A percentile compares a stretch with the other conserved stretches of the same genome.
Evolutionary conservation across 2,797 vertebrate genomes (phyloP).

Genomic region (Sebastes aleutianus): DNA sequence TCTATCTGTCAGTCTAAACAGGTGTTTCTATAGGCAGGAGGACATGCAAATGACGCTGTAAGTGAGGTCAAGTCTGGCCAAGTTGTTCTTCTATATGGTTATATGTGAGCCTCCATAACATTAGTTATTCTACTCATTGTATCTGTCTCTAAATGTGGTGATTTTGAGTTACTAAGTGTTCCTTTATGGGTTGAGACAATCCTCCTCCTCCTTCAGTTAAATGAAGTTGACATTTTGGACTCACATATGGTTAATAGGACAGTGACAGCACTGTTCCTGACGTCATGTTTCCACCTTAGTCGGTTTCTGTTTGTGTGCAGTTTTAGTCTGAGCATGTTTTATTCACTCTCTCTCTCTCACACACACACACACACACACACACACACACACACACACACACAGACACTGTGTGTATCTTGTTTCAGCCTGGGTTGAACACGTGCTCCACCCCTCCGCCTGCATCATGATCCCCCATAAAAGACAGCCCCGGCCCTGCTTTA

Average conservation of each 20-base stretch:
- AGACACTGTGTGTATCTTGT: background rate
- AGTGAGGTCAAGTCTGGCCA: background rate
- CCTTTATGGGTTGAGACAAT: background rate
- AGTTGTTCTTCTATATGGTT: background rate
- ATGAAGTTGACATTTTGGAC: background rate
- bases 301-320: background rate
- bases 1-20: background rate
- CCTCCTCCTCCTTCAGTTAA: background rate
- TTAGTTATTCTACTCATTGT: background rate
- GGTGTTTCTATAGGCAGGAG: background rate
- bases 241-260: background rate
- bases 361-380: background rate
- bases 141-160: background rate
- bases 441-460: background rate
- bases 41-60: background rate
- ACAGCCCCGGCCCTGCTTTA: slow-evolving; percentile 21
- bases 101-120: background rate
- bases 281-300: background rate
- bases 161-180: background rate
- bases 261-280: background rate
- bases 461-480: slow-evolving; percentile 29
- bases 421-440: slow-evolving; percentile 16
- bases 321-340: background rate
- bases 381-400: background rate
- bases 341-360: background rate